Conservation (phyloP, 1,140 invertebrate species). For the Rhagoletis pomonella region DNA sequence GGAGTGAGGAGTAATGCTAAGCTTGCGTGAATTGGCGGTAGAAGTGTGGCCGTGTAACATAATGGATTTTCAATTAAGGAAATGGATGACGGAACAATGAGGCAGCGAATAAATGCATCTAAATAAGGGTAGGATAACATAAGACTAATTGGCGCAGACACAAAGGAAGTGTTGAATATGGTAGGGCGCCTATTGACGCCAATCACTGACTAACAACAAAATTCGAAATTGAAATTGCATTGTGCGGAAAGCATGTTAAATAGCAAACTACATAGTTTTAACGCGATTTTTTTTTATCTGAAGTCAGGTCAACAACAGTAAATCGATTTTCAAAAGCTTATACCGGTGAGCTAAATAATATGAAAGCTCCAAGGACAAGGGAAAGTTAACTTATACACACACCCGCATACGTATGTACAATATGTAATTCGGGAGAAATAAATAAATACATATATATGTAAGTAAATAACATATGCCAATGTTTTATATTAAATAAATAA, state of each 20-base stretch:
- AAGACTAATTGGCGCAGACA: background rate
- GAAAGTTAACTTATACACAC: background rate
- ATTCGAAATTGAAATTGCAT: too few species aligned
- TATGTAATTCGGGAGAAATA: background rate
- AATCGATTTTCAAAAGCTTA: background rate
- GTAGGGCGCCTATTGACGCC: background rate
- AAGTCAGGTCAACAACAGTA: background rate
- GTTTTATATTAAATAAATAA: too few species aligned
- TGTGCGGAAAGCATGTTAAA: too few species aligned
- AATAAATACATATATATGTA: too few species aligned
- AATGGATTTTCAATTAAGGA: constrained; percentile 34
- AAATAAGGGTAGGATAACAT: constrained; percentile 33
- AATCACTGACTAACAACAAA: background rate
- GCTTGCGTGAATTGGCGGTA: too few species aligned
- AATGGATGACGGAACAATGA: background rate
- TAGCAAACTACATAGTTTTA: too few species aligned
- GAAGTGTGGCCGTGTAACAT: background rate
- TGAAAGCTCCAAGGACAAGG: background rate
- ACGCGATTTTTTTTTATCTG: too few species aligned
- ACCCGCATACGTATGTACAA: background rate
- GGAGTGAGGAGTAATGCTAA: background rate
- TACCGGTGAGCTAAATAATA: background rate
- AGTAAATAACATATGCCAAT: too few species aligned
- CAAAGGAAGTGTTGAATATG: background rate
- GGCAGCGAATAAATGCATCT: background rate